Evolutionary conservation across 2,888 invertebrate genomes (phyloP), one percentile per base, ranked within the genome.

Genomic region (Apodemia duryi): DNA sequence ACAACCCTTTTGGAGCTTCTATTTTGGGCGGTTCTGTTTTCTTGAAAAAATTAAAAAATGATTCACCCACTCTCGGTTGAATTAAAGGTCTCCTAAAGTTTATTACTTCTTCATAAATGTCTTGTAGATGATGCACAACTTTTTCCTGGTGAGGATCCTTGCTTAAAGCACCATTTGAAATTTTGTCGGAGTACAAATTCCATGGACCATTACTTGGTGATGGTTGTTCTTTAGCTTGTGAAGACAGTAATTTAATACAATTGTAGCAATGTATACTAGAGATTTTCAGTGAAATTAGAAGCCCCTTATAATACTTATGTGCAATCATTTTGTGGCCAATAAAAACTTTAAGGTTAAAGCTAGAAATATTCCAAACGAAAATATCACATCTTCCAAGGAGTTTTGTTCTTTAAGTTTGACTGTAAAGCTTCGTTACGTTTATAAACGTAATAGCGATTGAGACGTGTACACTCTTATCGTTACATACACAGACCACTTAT

Each of bases 1-100:
- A 98, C 11, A 98, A 86, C 6, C 98, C 98, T 84, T 94, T 94
- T 1, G 96, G 96, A 52, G 92, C 92, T 69, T 91, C 84, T 41
- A 90, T 85, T 70, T 91, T 92, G 63, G 78, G 78, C 2, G 92
- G 85, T 71, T 84, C 77, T 67, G 75, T 76, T 74, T 76, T 87
- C 70, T 68, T 85, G 73, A 91, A 91, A 67, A 88, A 84, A 65
- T 75, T 86, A 69, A 90, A 86, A 29, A 91, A 68, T 52, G 84
- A 78, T 63, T 69, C 68, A 61, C 75, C 70, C 57, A 74, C 67
- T 63, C 70, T 77, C 6, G 74, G 74, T 65, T 77, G 76, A 60
- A 79, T 38, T 28, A 67, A 65, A 41, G 88, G 89, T 63, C 86
- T 80, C 82, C 90, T 68, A 81, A 95, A 96, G 67, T 88, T 77